Evolutionary conservation across 2,888 invertebrate genomes (phyloP).

Genomic region (Drosophila anomalata): DNA sequence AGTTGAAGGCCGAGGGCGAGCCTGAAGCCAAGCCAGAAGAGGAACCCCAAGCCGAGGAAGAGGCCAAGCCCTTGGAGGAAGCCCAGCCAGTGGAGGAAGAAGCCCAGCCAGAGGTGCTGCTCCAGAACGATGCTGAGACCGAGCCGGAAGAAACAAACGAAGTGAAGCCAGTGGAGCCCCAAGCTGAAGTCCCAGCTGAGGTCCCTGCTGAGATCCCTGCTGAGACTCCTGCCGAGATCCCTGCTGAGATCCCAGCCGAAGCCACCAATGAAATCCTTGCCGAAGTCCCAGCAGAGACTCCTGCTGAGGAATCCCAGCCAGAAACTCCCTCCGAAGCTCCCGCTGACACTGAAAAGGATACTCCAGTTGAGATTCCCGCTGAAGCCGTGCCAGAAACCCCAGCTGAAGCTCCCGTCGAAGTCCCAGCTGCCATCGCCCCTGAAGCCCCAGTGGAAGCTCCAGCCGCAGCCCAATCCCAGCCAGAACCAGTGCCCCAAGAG

Average conservation of each 20-base stretch:
- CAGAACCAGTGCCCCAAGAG: constrained; percentile 9
- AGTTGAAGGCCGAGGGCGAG: constrained; percentile 9
- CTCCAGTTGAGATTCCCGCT: neutral
- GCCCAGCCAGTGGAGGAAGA: constrained; percentile 10
- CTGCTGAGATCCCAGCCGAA: neutral
- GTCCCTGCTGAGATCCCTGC: neutral
- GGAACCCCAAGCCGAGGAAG: constrained; percentile 1
- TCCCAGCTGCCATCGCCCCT: neutral
- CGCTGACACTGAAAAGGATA: neutral
- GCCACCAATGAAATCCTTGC: neutral
- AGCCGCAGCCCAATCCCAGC: neutral
- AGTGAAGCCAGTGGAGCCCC: constrained; percentile 20
- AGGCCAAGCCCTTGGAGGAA: neutral
- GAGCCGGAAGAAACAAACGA: constrained; percentile 8
- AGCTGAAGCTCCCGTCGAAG: neutral
- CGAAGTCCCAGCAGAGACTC: neutral
- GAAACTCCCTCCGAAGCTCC: neutral
- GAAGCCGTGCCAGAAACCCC: neutral
- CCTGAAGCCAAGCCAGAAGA: neutral
- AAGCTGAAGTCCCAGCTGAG: neutral
- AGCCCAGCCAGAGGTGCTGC: neutral
- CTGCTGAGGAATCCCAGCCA: neutral
- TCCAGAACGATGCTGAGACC: constrained; percentile 12
- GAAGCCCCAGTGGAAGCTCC: neutral
- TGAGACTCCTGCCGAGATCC: neutral